Percentiles rank a stretch among this genome's conserved stretches.
phyloP scores from a whole-genome alignment of 2,888 invertebrate species.

The Lymantria monacha region DNA sequence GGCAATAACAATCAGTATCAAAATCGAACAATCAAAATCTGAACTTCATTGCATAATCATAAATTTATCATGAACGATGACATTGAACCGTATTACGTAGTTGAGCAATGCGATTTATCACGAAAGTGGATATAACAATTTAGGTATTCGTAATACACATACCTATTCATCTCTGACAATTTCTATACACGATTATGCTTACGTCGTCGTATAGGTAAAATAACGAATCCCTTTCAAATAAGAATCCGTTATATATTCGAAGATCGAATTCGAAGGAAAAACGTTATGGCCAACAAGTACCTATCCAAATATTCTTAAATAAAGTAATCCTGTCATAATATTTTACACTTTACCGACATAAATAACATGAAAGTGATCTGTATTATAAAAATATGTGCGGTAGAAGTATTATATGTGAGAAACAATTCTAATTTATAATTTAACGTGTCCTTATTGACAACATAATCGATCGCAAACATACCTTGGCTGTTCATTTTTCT shows the following conservation, averaged over 20 bases:
- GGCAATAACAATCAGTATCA: background rate
- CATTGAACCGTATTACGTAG: constrained; percentile 33
- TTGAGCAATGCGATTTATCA: constrained; percentile 12
- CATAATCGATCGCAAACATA: constrained; percentile 77
- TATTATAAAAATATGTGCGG: constrained; percentile 14
- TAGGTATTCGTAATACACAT: background rate
- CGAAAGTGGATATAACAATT: background rate
- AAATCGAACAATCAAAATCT: constrained; percentile 1
- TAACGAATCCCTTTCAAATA: constrained; percentile 56
- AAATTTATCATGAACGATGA: constrained; percentile 32
- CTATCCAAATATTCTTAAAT: constrained; percentile 13
- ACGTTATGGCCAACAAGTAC: constrained; percentile 62
- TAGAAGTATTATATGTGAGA: constrained; percentile 20
- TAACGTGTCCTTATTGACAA: constrained; percentile 56
- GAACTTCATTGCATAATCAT: constrained; percentile 33
- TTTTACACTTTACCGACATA: constrained; percentile 11
- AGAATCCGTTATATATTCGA: constrained; percentile 78
- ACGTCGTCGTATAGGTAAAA: constrained; percentile 8
- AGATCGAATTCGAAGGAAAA: constrained; percentile 78
- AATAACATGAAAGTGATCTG: constrained; percentile 7
- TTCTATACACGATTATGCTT: background rate
- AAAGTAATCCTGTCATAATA: constrained; percentile 15
- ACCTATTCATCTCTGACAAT: background rate
- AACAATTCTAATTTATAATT: constrained; percentile 43
- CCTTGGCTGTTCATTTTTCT: constrained; percentile 67